Percentiles rank a stretch among this genome's conserved stretches.
Evolutionary conservation across 2,797 vertebrate species (phyloP).

Genomic region (Nannoperca obscura): DNA sequence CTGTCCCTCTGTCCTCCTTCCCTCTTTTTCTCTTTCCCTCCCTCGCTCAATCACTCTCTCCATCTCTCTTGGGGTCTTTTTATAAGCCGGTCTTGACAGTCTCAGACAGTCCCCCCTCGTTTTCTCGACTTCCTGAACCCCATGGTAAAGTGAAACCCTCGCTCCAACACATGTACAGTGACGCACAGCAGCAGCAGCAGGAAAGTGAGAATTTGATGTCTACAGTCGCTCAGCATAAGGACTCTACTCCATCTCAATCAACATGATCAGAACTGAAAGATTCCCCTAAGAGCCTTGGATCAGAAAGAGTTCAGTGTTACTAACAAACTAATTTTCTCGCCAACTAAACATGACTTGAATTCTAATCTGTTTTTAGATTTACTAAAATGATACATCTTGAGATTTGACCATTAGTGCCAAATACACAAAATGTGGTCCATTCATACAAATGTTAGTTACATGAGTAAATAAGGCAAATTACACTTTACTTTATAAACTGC

Average conservation of each 20-base stretch:
- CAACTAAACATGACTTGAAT: not conserved
- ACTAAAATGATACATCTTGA: not conserved
- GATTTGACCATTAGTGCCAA: not conserved
- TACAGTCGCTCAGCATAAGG: constrained; percentile 45
- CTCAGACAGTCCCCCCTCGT: constrained; percentile 50
- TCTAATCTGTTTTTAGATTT: not conserved
- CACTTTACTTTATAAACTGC: too few relatives aligned
- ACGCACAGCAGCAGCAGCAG: constrained; percentile 41
- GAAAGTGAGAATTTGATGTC: constrained; percentile 53
- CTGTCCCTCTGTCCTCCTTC: constrained; percentile 38
- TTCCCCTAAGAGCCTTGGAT: not conserved
- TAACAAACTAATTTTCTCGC: not conserved
- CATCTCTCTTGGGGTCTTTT: constrained; percentile 74
- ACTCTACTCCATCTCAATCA: constrained; percentile 61
- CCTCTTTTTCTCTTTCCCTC: constrained; percentile 30
- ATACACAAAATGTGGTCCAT: not conserved
- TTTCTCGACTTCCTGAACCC: constrained; percentile 65
- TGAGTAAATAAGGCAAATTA: not conserved
- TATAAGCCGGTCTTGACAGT: constrained; percentile 73
- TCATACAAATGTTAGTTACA: not conserved
- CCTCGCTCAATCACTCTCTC: constrained; percentile 61
- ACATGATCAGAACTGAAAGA: constrained; percentile 11
- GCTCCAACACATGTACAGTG: constrained; percentile 35
- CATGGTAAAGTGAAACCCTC: constrained; percentile 68
- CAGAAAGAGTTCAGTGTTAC: not conserved